phyloP scores from a whole-genome alignment of 2,797 vertebrate species.

The Steatocranus sp. region DNA sequence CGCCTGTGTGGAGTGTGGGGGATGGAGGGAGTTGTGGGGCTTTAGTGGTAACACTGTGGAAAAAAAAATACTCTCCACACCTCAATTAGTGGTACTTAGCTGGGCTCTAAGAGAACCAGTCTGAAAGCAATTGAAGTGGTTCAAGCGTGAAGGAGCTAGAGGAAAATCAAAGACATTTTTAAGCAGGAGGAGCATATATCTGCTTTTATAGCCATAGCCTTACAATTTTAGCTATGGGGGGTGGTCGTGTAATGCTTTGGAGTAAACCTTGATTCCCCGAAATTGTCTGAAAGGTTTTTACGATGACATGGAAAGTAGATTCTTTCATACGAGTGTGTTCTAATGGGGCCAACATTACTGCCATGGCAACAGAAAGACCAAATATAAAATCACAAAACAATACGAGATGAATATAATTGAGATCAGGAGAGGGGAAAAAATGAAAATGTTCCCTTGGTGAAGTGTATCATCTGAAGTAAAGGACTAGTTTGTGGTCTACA shows the following conservation, averaged over 20 bases:
- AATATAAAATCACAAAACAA: conserved; percentile 60
- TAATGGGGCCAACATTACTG: conserved; percentile 67
- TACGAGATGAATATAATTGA: conserved; percentile 53
- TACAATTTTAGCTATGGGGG: conserved; percentile 11
- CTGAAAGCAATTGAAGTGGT: conserved; percentile 64
- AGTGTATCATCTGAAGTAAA: conserved; percentile 65
- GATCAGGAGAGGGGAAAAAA: conserved; percentile 26
- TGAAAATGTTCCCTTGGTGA: conserved; percentile 29
- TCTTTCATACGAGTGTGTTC: conserved; percentile 24
- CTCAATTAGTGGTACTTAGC: conserved; percentile 65
- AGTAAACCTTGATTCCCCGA: conserved; percentile 12
- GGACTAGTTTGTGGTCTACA: conserved; percentile 61
- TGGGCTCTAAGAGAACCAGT: conserved; percentile 34
- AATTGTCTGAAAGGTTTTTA: conserved; percentile 49
- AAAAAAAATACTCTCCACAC: conserved; percentile 31
- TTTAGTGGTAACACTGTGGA: conserved; percentile 1
- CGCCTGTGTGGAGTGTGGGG: not conserved
- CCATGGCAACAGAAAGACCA: conserved; percentile 64
- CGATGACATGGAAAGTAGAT: conserved; percentile 46
- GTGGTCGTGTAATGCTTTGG: not conserved
- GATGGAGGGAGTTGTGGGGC: not conserved
- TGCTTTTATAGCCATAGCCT: conserved; percentile 31
- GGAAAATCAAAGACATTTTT: conserved; percentile 54
- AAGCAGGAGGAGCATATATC: conserved; percentile 8
- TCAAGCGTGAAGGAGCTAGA: conserved; percentile 38